A percentile compares a stretch with the other conserved stretches of the same genome.
Evolutionary conservation across 2,113 vertebrate genomes (phyloP).

Genomic region (Coryphaenoides rupestris): DNA sequence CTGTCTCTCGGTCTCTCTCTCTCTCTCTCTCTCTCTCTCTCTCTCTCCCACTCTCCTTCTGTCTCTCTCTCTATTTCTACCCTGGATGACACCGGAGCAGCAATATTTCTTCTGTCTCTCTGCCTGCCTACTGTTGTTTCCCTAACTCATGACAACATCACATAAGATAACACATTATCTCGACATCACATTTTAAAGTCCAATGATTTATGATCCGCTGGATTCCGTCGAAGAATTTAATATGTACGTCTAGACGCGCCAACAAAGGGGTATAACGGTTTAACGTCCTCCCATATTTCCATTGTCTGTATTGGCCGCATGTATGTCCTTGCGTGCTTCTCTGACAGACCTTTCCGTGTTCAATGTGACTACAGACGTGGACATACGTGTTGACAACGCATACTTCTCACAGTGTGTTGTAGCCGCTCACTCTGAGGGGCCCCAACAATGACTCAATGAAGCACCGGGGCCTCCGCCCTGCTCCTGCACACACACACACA

Average conservation of each 20-base stretch:
- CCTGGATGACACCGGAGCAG: constrained; percentile 1
- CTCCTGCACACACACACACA: background rate
- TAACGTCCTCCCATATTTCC: too few species aligned
- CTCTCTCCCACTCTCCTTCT: constrained; percentile 7
- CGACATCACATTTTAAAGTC: too few species aligned
- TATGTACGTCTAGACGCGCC: too few species aligned
- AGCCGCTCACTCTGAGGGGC: too few species aligned
- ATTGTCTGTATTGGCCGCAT: background rate
- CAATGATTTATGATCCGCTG: too few species aligned
- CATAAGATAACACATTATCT: too few species aligned
- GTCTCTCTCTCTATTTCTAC: constrained; percentile 3
- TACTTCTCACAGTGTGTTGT: too few species aligned
- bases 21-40: constrained; percentile 12
- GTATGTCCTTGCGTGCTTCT: background rate
- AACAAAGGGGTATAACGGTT: too few species aligned
- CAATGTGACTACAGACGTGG: background rate
- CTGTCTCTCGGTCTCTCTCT: constrained; percentile 20
- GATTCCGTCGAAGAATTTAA: too few species aligned
- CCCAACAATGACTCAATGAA: too few species aligned
- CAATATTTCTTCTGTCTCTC: constrained; percentile 3
- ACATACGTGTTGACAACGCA: too few species aligned
- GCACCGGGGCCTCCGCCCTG: background rate
- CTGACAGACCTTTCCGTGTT: background rate
- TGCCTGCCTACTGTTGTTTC: constrained; percentile 4
- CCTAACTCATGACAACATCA: too few species aligned